Percentiles rank a stretch among this genome's conserved stretches.
phyloP scores from a whole-genome alignment of 2,888 invertebrate genomes.

The Litoditis marina region DNA sequence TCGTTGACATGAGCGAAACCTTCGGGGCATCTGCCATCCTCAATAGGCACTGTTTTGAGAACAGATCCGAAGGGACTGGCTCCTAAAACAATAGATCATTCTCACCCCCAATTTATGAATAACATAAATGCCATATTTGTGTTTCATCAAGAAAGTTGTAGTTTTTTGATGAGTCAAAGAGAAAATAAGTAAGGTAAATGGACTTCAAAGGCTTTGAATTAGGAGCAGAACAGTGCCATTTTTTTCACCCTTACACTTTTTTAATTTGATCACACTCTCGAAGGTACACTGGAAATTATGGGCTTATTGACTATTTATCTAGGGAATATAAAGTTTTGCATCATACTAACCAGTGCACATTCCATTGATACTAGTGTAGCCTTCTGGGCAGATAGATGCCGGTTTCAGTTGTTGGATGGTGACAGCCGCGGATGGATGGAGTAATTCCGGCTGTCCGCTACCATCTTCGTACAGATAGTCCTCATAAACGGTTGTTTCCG shows the following conservation, averaged over 20 bases:
- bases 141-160: too few relatives aligned
- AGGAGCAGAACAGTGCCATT: too few relatives aligned
- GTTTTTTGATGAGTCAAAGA: too few relatives aligned
- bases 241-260: too few relatives aligned
- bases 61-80: slow-evolving; percentile 1
- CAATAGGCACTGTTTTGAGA: slow-evolving; percentile 10
- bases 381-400: slow-evolving; percentile 6
- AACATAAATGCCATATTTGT: too few relatives aligned
- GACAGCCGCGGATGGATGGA: not conserved
- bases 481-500: not conserved
- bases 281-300: too few relatives aligned
- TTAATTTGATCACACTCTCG: too few relatives aligned
- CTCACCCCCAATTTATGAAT: too few relatives aligned
- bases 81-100: not conserved
- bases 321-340: too few relatives aligned
- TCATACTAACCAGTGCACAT: slow-evolving; percentile 7
- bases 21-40: slow-evolving; percentile 30
- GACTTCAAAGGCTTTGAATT: too few relatives aligned
- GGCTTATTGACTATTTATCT: too few relatives aligned
- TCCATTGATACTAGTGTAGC: slow-evolving; percentile 17
- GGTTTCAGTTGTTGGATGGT: not conserved
- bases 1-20: slow-evolving; percentile 32
- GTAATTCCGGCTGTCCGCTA: slow-evolving; percentile 1
- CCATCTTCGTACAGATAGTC: slow-evolving; percentile 10
- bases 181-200: too few relatives aligned